Evolutionary conservation across 2,888 invertebrate species (phyloP), one percentile per base, ranked within the genome.

Genomic region (Pyralis farinalis): DNA sequence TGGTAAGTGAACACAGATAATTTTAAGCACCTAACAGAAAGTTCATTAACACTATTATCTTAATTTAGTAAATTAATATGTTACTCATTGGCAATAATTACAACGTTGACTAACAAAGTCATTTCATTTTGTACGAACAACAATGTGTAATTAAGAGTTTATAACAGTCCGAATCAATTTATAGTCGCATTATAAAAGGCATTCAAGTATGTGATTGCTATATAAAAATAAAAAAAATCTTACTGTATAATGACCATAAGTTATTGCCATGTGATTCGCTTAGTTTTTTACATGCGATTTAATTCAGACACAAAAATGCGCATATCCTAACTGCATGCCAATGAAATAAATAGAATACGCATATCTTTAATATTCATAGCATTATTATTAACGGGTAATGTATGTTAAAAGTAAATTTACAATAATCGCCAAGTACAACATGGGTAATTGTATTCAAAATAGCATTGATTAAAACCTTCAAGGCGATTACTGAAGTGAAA

Each of bases 251-350:
- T 4, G 16, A n/a, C 2, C 16, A 31, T 31, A 11, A 28, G n/a
- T n/a, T n/a, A 35, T 11, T 27, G 16, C 9, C 35, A 28, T 12
- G 9, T 35, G 35, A 9, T 28, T 11, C 16, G 12, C 11, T 5
- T n/a, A n/a, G 28, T 16, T 27, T 28, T 27, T 35, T 27, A 35
- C 35, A n/a, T n/a, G n/a, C n/a, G 12, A 27, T 5, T 10, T 28
- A 20, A 36, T 20, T 28, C 10, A 36, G 7, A 2, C 9, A n/a
- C 28, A 37, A 30, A 21, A 30, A 29, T 36, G 29, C 29, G 29
- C 37, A 37, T 37, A 37, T 30, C 30, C 30, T 37, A 37, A 37
- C 37, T 20, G 21, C 21, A n/a, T 29, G 37, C 12, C 37, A 37
- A 37, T 37, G 21, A 36, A 27, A 16, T 16, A 16, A 16, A 3